Conservation (phyloP, 2,888 invertebrate species). For the Prenolepis imparis region DNA sequence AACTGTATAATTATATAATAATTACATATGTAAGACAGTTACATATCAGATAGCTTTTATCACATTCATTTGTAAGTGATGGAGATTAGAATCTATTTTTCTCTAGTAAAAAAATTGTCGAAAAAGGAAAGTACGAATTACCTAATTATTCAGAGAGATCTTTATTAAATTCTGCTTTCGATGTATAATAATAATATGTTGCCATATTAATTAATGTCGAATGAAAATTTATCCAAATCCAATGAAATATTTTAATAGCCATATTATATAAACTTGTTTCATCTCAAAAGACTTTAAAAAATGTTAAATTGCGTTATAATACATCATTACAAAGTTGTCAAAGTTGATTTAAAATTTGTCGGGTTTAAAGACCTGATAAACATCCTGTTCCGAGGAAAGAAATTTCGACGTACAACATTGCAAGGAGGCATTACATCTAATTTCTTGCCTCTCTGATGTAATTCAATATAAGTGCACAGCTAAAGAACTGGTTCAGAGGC, state of each 20-base stretch:
- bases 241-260: background rate
- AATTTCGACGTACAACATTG: constrained; percentile 7
- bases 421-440: constrained; percentile 25
- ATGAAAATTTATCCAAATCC: background rate
- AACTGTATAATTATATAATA: background rate
- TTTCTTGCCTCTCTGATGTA: constrained; percentile 37
- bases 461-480: constrained; percentile 21
- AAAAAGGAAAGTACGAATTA: background rate
- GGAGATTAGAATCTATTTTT: background rate
- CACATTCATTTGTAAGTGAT: background rate
- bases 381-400: background rate
- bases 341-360: background rate
- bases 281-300: background rate
- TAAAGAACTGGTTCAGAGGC: background rate
- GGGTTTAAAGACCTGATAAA: background rate
- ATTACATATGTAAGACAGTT: background rate
- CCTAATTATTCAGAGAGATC: background rate
- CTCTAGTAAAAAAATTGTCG: background rate
- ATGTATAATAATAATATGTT: background rate
- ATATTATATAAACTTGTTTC: background rate
- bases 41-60: background rate
- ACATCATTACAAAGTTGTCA: background rate
- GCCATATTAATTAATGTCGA: background rate
- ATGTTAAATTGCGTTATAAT: background rate
- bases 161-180: background rate